Evolutionary conservation across 2,113 vertebrate genomes (phyloP), one percentile per base, ranked within the genome.

Genomic region (Thermophis baileyi): DNA sequence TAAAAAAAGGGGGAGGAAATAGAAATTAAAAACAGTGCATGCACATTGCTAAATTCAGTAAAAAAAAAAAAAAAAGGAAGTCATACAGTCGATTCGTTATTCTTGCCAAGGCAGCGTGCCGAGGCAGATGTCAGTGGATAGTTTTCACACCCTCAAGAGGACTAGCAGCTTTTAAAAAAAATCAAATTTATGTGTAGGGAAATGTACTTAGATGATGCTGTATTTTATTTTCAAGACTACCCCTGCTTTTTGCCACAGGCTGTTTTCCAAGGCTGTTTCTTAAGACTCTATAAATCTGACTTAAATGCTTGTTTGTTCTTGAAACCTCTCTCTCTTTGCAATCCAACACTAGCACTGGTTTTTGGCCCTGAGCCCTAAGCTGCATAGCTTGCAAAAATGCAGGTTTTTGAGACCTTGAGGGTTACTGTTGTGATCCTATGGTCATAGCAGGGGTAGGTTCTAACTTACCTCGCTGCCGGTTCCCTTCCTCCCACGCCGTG

Each of bases 381-480:
- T 81, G n/a, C 30, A 16, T 69, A 35, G 12, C 12, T 6, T 69
- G 30, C n/a, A 74, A 40, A 74, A 74, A 40, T 35, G 63, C 30
- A 20, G 0, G 16, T 7, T 74, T 35, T 20, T 0, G n/a, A 7
- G n/a, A 20, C 14, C n/a, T 8, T 18, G n/a, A 2, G n/a, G n/a
- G 6, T 40, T 40, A 16, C n/a, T 40, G 14, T 16, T 40, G 16
- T 18, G 30, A 6, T 16, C n/a, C 27, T 69, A 69, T 30, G 27
- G 57, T 12, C 1, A n/a, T n/a, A n/a, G n/a, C n/a, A n/a, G n/a
- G n/a, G n/a, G n/a, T n/a, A n/a, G n/a, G n/a, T n/a, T n/a, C n/a
- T n/a, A n/a, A n/a, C n/a, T n/a, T n/a, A n/a, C n/a, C n/a, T n/a
- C n/a, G n/a, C n/a, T n/a, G n/a, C n/a, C n/a, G n/a, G n/a, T n/a